Percentiles rank a stretch among this genome's conserved stretches.
Evolutionary conservation across 2,888 invertebrate species (phyloP).

Genomic region (Cheilosia pagana): DNA sequence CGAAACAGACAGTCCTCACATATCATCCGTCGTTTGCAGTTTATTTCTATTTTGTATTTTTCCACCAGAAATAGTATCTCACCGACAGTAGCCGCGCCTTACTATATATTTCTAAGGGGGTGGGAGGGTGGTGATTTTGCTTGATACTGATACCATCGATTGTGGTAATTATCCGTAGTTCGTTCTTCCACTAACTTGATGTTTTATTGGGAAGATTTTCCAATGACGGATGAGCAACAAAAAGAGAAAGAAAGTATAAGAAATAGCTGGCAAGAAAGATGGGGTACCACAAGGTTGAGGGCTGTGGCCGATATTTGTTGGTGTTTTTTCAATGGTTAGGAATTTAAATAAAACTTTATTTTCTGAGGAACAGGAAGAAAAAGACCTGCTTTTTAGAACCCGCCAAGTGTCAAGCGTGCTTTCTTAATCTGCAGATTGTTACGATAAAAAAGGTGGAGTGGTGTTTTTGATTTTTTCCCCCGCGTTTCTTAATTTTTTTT

Average conservation of each 20-base stretch:
- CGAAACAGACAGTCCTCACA: slow-evolving; percentile 72
- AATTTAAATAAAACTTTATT: too few relatives aligned
- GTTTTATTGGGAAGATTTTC: background rate
- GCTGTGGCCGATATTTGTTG: background rate
- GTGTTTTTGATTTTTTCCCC: too few relatives aligned
- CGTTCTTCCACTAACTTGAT: background rate
- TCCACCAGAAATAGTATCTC: background rate
- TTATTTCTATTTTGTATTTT: slow-evolving; percentile 31
- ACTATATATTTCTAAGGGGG: slow-evolving; percentile 35
- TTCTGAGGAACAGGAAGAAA: too few relatives aligned
- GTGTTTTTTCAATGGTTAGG: too few relatives aligned
- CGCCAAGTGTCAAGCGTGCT: too few relatives aligned
- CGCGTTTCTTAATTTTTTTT: too few relatives aligned
- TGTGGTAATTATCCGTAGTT: slow-evolving; percentile 38
- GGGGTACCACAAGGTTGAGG: slow-evolving; percentile 23
- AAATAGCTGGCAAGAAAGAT: background rate
- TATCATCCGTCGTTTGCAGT: slow-evolving; percentile 75
- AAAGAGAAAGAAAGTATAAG: too few relatives aligned
- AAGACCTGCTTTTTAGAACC: too few relatives aligned
- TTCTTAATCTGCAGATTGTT: too few relatives aligned
- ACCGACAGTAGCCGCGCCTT: slow-evolving; percentile 39
- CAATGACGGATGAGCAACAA: too few relatives aligned
- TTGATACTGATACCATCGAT: slow-evolving; percentile 13
- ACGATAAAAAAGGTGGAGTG: too few relatives aligned
- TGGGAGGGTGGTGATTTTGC: background rate